These are phyloP conservation scores for Onthophagus taurus DNA, from an alignment of 1,140 invertebrate species.

Conservation along the genomic window DNA sequence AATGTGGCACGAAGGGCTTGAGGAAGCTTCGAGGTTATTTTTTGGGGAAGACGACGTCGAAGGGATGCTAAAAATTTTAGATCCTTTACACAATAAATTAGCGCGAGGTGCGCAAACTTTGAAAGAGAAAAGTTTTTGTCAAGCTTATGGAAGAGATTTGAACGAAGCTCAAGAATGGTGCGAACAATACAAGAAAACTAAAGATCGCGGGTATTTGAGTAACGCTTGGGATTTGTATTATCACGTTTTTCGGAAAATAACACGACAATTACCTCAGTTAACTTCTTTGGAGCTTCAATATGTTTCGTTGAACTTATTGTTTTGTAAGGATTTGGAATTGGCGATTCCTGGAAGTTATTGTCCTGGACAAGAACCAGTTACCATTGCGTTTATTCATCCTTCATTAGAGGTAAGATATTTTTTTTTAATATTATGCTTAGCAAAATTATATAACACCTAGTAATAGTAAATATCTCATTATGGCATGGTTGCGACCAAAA, in stretches of 20 bases:
- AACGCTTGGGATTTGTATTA: slow-evolving; percentile 99
- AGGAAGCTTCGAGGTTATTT: slow-evolving; percentile 91
- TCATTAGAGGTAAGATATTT: slow-evolving; percentile 53
- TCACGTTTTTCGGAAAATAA: slow-evolving; percentile 92
- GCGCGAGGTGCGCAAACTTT: slow-evolving; percentile 88
- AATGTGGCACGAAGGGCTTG: slow-evolving; percentile 96
- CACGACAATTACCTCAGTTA: slow-evolving; percentile 83
- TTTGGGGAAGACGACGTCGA: slow-evolving; percentile 92
- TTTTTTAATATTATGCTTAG: slow-evolving; percentile 5
- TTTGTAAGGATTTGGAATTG: slow-evolving; percentile 84
- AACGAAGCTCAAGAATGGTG: slow-evolving; percentile 94
- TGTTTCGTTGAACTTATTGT: slow-evolving; percentile 85
- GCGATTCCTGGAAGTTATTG: slow-evolving; percentile 94
- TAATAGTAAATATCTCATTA: too few relatives aligned
- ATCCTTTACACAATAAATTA: slow-evolving; percentile 90
- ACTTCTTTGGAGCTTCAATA: slow-evolving; percentile 88
- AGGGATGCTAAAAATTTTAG: slow-evolving; percentile 92
- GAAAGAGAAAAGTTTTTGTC: slow-evolving; percentile 95
- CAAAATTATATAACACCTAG: too few relatives aligned
- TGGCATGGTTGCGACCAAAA: too few relatives aligned
- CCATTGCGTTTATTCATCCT: slow-evolving; percentile 81
- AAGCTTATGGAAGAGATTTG: slow-evolving; percentile 90
- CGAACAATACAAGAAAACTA: slow-evolving; percentile 70
- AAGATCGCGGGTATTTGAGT: slow-evolving; percentile 84
- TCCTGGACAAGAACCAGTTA: slow-evolving; percentile 74